Evolutionary conservation across 2,888 invertebrate species (phyloP).

Genomic region (Phasia obesa): DNA sequence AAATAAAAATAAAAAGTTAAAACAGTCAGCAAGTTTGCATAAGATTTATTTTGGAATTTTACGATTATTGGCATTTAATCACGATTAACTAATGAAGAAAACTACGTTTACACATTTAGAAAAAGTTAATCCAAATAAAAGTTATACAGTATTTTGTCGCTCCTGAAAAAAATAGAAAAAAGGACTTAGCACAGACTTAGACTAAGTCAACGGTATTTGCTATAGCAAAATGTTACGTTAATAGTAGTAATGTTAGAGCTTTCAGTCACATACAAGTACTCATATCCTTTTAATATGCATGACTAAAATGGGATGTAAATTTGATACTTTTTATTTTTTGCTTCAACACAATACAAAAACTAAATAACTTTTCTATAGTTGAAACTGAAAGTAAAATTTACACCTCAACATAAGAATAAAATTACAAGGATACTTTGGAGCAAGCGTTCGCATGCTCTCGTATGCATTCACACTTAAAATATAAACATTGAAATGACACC

Average conservation of each 20-base stretch:
- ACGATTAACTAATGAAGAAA: no score
- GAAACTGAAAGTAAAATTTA: conserved; percentile 55
- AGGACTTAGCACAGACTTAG: no score
- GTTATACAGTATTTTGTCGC: no score
- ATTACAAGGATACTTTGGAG: neutral
- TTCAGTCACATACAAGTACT: conserved; percentile 48
- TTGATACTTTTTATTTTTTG: conserved; percentile 1
- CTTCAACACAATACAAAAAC: neutral
- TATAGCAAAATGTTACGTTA: no score
- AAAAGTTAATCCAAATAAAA: no score
- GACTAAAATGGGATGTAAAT: conserved; percentile 43
- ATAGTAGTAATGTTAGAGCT: conserved; percentile 14
- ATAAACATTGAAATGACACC: conserved; percentile 10
- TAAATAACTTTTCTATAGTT: neutral
- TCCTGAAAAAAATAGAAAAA: no score
- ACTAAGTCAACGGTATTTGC: no score
- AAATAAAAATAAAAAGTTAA: no score
- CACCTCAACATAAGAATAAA: conserved; percentile 19
- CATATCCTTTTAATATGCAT: conserved; percentile 53
- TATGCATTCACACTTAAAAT: neutral
- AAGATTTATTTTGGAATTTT: no score
- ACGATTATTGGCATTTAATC: no score
- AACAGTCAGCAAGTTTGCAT: no score
- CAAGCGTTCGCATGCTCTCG: neutral
- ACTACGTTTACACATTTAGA: no score